These are phyloP conservation scores for Drosophila hydei DNA, from an alignment of 1,140 invertebrate species.

Conservation along the genomic window DNA sequence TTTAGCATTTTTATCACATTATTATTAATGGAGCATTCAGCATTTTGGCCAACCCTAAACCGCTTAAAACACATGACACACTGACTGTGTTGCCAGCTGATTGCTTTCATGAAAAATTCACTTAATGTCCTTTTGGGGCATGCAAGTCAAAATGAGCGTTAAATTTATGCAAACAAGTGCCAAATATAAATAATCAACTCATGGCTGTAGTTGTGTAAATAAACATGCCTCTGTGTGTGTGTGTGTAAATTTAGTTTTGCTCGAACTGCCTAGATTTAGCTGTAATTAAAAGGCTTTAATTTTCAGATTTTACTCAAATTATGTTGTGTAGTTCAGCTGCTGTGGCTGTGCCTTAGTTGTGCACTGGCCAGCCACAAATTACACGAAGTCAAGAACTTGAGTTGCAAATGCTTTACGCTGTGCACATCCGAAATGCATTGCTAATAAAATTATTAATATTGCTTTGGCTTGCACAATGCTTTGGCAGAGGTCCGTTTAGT, in stretches of 20 bases:
- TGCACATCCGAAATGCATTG: slow-evolving; percentile 17
- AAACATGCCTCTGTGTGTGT: neutral
- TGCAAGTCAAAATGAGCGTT: slow-evolving; percentile 32
- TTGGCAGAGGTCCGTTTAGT: neutral
- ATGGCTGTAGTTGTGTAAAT: neutral
- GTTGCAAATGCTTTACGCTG: slow-evolving; percentile 35
- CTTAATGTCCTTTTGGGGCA: slow-evolving; percentile 22
- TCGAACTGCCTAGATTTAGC: too few species aligned
- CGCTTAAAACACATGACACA: slow-evolving; percentile 22
- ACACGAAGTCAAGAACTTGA: slow-evolving; percentile 47
- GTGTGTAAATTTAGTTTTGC: slow-evolving; percentile 2
- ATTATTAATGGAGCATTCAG: slow-evolving; percentile 19
- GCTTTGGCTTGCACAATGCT: too few species aligned
- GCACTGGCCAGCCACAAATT: slow-evolving; percentile 36
- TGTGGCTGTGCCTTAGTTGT: slow-evolving; percentile 23
- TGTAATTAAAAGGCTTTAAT: too few species aligned
- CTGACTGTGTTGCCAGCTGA: slow-evolving; percentile 13
- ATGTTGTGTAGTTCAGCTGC: too few species aligned
- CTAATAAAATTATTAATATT: slow-evolving; percentile 34
- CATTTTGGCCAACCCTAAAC: neutral
- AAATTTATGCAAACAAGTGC: slow-evolving; percentile 49
- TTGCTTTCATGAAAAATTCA: slow-evolving; percentile 31
- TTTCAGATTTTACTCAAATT: too few species aligned
- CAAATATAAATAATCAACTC: slow-evolving; percentile 39
- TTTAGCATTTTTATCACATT: slow-evolving; percentile 10